A percentile compares a stretch with the other conserved stretches of the same genome.
These are phyloP conservation scores for Carabus problematicus DNA, from an alignment of 2,888 invertebrate genomes.

Conservation along the genomic window DNA sequence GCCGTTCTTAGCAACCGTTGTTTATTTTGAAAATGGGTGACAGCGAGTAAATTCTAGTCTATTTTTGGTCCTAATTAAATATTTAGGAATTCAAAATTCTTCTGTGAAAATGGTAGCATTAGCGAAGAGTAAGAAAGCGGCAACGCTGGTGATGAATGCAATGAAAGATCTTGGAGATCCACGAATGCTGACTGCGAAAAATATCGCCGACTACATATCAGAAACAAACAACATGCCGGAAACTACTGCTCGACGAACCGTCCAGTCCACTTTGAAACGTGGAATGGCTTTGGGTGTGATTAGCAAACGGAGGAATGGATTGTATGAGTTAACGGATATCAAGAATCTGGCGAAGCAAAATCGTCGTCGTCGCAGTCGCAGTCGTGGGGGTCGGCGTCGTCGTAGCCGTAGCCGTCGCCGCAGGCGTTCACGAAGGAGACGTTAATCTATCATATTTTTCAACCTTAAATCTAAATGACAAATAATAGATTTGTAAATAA, in stretches of 20 bases:
- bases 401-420: background rate
- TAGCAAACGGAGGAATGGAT: slow-evolving; percentile 46
- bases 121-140: slow-evolving; percentile 44
- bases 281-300: slow-evolving; percentile 50
- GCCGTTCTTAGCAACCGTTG: too few relatives aligned
- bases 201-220: slow-evolving; percentile 48
- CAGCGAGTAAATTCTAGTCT: too few relatives aligned
- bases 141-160: slow-evolving; percentile 48
- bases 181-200: slow-evolving; percentile 47
- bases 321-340: slow-evolving; percentile 38
- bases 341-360: slow-evolving; percentile 22
- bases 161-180: slow-evolving; percentile 47
- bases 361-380: slow-evolving; percentile 2
- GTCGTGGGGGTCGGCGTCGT: background rate
- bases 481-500: too few relatives aligned
- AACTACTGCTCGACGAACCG: slow-evolving; percentile 45
- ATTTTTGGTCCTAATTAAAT: too few relatives aligned
- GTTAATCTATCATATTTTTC: too few relatives aligned
- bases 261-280: slow-evolving; percentile 48
- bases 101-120: too few relatives aligned
- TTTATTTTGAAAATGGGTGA: too few relatives aligned
- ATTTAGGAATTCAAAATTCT: too few relatives aligned
- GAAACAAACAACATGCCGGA: slow-evolving; percentile 47
- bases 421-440: background rate
- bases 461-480: too few relatives aligned